Percentiles rank a stretch among this genome's conserved stretches.
These are phyloP conservation scores for Marasmarcha lunaedactyla DNA, from an alignment of 2,888 invertebrate genomes.

Conservation along the genomic window DNA sequence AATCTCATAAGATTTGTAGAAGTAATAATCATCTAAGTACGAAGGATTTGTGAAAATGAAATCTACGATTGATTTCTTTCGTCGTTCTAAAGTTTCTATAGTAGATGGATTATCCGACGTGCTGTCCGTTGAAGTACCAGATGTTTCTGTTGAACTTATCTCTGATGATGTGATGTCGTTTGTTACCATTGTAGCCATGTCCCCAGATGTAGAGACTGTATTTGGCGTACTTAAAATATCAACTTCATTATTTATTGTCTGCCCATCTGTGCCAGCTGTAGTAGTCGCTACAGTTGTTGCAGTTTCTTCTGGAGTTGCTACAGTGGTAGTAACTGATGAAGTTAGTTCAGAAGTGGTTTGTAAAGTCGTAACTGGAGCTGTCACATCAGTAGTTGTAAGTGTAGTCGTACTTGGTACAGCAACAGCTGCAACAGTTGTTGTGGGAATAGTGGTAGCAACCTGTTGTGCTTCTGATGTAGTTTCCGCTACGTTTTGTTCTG, in stretches of 20 bases:
- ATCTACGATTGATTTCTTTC: conserved; percentile 53
- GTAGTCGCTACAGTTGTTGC: conserved; percentile 5
- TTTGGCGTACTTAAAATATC: conserved; percentile 14
- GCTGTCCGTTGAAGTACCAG: conserved; percentile 10
- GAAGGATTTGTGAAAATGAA: conserved; percentile 52
- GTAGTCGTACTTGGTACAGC: conserved; percentile 5
- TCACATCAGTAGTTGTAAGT: conserved; percentile 4
- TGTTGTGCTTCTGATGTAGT: background rate
- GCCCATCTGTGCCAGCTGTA: conserved; percentile 15
- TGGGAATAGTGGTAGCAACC: background rate
- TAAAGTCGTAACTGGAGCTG: conserved; percentile 8
- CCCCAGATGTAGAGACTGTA: conserved; percentile 10
- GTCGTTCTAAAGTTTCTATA: conserved; percentile 42
- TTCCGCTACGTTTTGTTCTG: conserved; percentile 6
- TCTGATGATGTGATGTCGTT: conserved; percentile 6
- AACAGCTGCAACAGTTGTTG: background rate
- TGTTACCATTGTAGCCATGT: conserved; percentile 17
- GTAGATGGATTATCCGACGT: conserved; percentile 21
- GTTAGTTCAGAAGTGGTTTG: background rate
- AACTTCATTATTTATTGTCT: conserved; percentile 30
- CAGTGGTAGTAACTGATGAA: background rate
- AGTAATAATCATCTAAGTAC: conserved; percentile 41
- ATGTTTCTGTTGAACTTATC: conserved; percentile 12
- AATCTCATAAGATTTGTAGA: conserved; percentile 47
- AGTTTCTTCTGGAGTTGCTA: conserved; percentile 1